These are phyloP conservation scores for Diplodus sargus DNA, from an alignment of 2,797 vertebrate species.

Conservation along the genomic window DNA sequence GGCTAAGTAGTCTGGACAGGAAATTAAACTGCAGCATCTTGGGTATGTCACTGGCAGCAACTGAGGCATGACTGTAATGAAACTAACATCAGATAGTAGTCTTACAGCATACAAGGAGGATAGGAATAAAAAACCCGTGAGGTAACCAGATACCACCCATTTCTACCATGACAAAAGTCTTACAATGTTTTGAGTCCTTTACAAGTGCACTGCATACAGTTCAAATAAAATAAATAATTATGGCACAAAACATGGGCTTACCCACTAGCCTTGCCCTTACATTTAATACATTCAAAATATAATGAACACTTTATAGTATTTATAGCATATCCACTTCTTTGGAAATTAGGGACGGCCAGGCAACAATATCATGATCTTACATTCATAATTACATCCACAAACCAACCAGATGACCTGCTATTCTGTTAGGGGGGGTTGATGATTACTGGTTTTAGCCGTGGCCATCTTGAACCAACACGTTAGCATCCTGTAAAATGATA, in stretches of 20 bases:
- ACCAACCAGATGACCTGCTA: neutral
- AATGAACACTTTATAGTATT: neutral
- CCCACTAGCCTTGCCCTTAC: neutral
- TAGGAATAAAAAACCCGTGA: neutral
- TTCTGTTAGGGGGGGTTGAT: neutral
- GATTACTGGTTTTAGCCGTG: constrained; percentile 2
- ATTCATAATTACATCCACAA: constrained; percentile 16
- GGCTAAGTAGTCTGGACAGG: constrained; percentile 78
- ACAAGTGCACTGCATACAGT: constrained; percentile 15
- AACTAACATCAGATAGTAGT: constrained; percentile 58
- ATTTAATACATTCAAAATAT: neutral
- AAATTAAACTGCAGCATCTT: constrained; percentile 78
- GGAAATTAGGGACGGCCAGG: neutral
- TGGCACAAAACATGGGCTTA: neutral
- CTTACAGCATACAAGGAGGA: constrained; percentile 17
- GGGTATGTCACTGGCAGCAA: constrained; percentile 63
- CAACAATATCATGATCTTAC: constrained; percentile 8
- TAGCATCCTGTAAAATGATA: neutral
- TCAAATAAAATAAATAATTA: neutral
- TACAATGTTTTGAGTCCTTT: constrained; percentile 3
- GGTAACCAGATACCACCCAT: constrained; percentile 23
- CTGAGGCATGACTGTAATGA: constrained; percentile 63
- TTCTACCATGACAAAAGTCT: constrained; percentile 17
- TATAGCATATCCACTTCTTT: constrained; percentile 3
- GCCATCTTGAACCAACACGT: neutral